Evolutionary conservation across 2,888 invertebrate species (phyloP).

Genomic region (Mythimna loreyi): DNA sequence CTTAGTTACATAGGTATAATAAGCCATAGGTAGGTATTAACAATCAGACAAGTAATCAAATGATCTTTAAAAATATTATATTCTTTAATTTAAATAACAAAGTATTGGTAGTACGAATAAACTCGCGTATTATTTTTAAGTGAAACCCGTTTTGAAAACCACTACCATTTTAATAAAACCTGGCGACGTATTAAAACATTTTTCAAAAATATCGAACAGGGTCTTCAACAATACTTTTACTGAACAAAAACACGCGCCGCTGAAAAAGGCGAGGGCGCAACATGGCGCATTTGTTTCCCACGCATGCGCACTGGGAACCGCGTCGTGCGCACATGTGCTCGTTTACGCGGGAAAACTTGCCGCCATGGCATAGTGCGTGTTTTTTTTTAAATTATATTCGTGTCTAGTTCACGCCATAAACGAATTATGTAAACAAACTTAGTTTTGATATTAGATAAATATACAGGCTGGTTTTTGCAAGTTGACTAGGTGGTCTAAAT

Average conservation of each 20-base stretch:
- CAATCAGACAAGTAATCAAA: no score
- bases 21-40: no score
- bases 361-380: slow-evolving; percentile 59
- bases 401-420: slow-evolving; percentile 66
- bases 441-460: slow-evolving; percentile 34
- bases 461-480: not conserved
- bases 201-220: slow-evolving; percentile 29
- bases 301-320: slow-evolving; percentile 84
- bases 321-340: slow-evolving; percentile 80
- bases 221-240: slow-evolving; percentile 71
- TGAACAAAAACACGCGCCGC: slow-evolving; percentile 71
- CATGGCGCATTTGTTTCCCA: slow-evolving; percentile 83
- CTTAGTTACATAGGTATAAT: no score
- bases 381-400: slow-evolving; percentile 72
- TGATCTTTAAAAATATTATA: no score
- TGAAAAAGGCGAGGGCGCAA: slow-evolving; percentile 78
- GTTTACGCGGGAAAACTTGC: slow-evolving; percentile 82
- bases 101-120: not conserved
- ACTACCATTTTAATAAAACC: slow-evolving; percentile 8
- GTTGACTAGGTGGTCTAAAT: no score
- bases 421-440: slow-evolving; percentile 67
- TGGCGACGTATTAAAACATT: slow-evolving; percentile 4
- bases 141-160: not conserved
- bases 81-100: not conserved
- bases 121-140: not conserved